Evolutionary conservation across 2,888 invertebrate species (phyloP), one percentile per base, ranked within the genome.

Genomic region (Diarsia dahlii): DNA sequence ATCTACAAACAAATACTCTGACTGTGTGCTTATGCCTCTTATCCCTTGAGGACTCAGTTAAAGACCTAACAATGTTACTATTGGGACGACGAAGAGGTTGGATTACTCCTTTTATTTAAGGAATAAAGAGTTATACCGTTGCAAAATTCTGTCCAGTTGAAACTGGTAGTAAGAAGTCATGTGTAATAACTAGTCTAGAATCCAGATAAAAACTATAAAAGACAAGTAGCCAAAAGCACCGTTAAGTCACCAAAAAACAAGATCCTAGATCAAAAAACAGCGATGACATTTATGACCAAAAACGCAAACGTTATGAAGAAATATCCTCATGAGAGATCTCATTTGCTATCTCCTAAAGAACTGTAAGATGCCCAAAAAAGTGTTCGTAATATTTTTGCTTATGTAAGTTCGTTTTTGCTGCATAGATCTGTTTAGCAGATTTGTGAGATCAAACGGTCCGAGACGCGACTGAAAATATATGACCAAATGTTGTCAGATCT

Each of bases 1-100:
- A 88, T 88, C 88, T 79, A 58, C 74, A 78, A 78, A 83, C 82
- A 88, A 88, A 88, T 86, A 87, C 78, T 85, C 70, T 54, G 66
- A 52, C 62, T 73, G 67, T 79, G 68, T 84, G 71, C 80, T 80
- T 65, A 85, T 77, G 67, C 71, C 76, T 77, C 75, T 81, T 85
- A 84, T 80, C 78, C 85, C 74, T 84, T 77, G 68, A 80, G 85
- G 85, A 77, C 68, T 85, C 78, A 77, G 78, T 65, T 84, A 58
- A 77, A 80, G 71, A 71, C 65, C 63, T 77, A 76, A 71, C 65
- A 50, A 67, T 81, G 63, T 72, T 58, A 10, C 58, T 69, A 28
- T 69, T 23, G 62, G 12, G 39, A 69, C 34, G 54, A 60, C 13
- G 13, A 12, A 62, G n/a, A 20, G 13, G 62, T 68, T 58, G 15